Base-by-base conservation (phyloP, 1,140 invertebrate species). In the Arion vulgaris region DNA sequence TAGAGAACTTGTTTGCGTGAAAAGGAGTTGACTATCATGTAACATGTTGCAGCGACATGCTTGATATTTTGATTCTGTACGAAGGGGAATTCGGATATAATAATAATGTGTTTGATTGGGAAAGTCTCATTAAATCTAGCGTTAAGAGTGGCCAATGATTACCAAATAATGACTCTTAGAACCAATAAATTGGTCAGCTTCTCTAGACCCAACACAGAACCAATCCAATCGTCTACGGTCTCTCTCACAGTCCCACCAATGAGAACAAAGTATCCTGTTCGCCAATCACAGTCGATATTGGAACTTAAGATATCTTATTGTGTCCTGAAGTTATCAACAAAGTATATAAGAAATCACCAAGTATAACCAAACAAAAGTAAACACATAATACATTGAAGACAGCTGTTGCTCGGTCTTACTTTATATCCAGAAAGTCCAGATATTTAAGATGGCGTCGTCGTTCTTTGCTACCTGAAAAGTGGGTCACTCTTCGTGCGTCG, bases 171-270 rank as follows among this genome's bases (percentile, higher is more conserved):
- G 19, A 66, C 51, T 79, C 53, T 79, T 86, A 82, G 87, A 87
- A 89, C 88, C 88, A 90, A 90, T 89, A 90, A 89, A 86, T 89
- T 89, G 88, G 88, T 86, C 85, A 88, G 89, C 85, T 88, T 45
- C 72, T 74, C 7, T 11, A 74, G 19, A 32, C 38, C 9, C 7
- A 45, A 83, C 86, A 83, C 72, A 87, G 84, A 84, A 87, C 88
- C 88, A 90, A 90, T 90, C 89, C 77, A 80, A 80, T 80, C 77
- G 77, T 69, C 77, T 68, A 32, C 41, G 19, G 89, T 86, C 80
- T 83, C 80, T 84, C 81, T 80, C 75, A 82, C 86, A 75, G 81
- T 82, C 87, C 89, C 89, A 88, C 89, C 89, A 90, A 90, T 90
- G 89, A 87, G 86, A 89, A 87, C 85, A 88, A 88, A 89, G 87